These are phyloP conservation scores for Gorsachius magnificus DNA, from an alignment of 2,797 vertebrate species.

Conservation along the genomic window DNA sequence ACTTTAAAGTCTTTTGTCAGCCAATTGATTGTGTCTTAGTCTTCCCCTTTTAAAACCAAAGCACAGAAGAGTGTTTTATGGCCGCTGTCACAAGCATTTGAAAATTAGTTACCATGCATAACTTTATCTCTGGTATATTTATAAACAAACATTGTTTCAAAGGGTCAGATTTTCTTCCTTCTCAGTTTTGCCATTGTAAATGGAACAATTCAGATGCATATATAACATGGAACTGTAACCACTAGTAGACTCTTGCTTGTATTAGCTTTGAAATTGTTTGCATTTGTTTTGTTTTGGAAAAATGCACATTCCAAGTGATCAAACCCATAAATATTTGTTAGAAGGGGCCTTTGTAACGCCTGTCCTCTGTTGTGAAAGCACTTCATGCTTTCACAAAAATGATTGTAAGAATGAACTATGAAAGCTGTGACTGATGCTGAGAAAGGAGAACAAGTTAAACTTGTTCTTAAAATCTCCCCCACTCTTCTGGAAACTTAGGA, in stretches of 20 bases:
- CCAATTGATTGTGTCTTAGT: not conserved
- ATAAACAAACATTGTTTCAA: not conserved
- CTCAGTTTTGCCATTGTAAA: not conserved
- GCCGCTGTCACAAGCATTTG: not conserved
- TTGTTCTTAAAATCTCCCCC: not conserved
- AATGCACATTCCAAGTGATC: not conserved
- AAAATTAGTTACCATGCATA: not conserved
- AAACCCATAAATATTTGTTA: not conserved
- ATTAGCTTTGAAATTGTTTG: not conserved
- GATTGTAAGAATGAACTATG: not conserved
- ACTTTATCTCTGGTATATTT: not conserved
- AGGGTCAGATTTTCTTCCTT: not conserved
- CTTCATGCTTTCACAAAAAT: not conserved
- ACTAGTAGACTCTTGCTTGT: not conserved
- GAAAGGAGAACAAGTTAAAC: constrained; percentile 6
- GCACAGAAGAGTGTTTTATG: not conserved
- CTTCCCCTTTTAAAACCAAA: not conserved
- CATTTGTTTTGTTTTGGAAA: not conserved
- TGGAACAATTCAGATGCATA: not conserved
- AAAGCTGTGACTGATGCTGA: constrained; percentile 15
- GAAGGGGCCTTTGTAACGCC: not conserved
- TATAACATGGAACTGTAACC: not conserved
- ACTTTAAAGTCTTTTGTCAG: not conserved
- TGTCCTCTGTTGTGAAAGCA: not conserved
- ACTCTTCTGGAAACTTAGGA: not conserved